Percentiles rank a stretch among this genome's conserved stretches.
These are phyloP conservation scores for Neodon shergylaensis DNA, from an alignment of 2,113 vertebrate species.

Conservation along the genomic window DNA sequence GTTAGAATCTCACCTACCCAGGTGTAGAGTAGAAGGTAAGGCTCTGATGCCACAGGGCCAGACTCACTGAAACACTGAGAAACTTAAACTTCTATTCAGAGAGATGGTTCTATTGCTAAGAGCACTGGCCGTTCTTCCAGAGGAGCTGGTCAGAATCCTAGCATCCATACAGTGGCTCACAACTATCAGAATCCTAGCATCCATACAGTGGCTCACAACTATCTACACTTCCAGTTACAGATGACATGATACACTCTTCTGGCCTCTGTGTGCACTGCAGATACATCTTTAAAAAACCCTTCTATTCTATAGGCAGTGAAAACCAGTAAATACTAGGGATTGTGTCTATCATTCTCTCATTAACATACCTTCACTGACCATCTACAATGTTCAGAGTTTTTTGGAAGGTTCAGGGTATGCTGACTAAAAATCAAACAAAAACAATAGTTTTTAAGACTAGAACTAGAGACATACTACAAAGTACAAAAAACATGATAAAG, in stretches of 20 bases:
- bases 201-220: too few species aligned
- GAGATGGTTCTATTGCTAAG: not conserved
- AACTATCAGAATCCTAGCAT: too few species aligned
- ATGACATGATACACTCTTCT: not conserved
- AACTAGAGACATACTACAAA: not conserved
- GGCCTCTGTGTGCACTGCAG: not conserved
- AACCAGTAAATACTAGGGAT: not conserved
- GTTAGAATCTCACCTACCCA: fast-evolving
- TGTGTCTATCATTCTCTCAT: not conserved
- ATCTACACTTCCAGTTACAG: not conserved
- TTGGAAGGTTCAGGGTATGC: not conserved
- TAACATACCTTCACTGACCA: not conserved
- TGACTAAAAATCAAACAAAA: not conserved
- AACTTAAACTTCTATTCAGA: not conserved
- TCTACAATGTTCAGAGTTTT: not conserved
- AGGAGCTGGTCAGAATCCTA: not conserved
- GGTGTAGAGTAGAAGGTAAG: not conserved
- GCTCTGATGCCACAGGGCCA: too few species aligned
- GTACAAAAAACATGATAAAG: not conserved
- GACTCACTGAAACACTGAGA: not conserved
- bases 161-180: not conserved
- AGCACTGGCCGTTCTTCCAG: not conserved
- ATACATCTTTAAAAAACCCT: not conserved
- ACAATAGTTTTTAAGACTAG: not conserved
- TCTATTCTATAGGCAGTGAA: not conserved